phyloP scores from a whole-genome alignment of 1,140 invertebrate genomes.

The Schmidtea mediterranea region DNA sequence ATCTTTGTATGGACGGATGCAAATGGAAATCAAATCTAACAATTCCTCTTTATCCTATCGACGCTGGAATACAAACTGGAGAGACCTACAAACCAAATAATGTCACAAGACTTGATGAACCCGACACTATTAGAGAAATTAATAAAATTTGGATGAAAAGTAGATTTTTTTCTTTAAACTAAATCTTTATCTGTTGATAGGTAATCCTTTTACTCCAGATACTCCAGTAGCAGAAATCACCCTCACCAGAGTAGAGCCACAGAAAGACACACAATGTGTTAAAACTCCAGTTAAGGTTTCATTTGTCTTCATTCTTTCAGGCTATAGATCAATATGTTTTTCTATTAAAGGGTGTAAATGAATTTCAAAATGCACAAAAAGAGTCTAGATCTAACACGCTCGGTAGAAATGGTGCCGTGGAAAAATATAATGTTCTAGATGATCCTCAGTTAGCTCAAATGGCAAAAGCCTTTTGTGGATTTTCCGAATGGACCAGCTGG shows the following conservation, averaged over 20 bases:
- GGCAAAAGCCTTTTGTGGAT: constrained; percentile 17
- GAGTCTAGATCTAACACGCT: no score
- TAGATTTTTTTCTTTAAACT: not conserved
- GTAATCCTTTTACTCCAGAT: constrained; percentile 2
- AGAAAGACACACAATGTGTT: not conserved
- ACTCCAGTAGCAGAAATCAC: constrained; percentile 1
- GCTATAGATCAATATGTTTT: not conserved
- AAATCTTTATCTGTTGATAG: no score
- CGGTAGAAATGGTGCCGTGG: not conserved
- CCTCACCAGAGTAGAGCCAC: not conserved
- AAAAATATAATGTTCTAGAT: not conserved
- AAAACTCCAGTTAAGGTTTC: no score
- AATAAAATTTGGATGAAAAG: no score
- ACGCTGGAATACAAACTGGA: constrained; percentile 59
- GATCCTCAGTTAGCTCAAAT: not conserved
- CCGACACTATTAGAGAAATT: no score
- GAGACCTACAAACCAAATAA: not conserved
- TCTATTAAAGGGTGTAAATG: not conserved
- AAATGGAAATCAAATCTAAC: constrained; percentile 49
- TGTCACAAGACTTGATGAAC: not conserved
- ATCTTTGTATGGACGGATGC: constrained; percentile 61
- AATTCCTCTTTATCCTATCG: constrained; percentile 66
- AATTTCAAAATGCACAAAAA: not conserved
- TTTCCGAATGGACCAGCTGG: constrained; percentile 33
- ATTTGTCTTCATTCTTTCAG: not conserved